A percentile compares a stretch with the other conserved stretches of the same genome.
Conservation (phyloP, 2,888 invertebrate genomes). For the Galeopsomyia nigrocyanea region DNA sequence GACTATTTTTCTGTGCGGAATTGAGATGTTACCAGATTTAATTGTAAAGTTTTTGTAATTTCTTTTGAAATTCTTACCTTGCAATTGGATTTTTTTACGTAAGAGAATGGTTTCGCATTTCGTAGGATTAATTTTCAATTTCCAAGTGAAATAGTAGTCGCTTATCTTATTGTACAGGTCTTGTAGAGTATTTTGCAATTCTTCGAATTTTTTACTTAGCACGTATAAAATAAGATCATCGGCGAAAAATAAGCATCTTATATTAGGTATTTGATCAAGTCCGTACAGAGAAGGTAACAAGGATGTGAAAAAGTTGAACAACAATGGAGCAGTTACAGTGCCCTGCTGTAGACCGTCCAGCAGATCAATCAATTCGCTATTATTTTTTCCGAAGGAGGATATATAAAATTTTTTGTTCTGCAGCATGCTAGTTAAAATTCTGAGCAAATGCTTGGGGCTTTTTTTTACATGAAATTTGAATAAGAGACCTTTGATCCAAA, state of each 20-base stretch:
- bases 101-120: too few relatives aligned
- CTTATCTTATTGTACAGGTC: too few relatives aligned
- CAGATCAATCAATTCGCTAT: neutral
- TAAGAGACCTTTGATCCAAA: neutral
- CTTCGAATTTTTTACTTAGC: too few relatives aligned
- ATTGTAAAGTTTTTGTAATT: too few relatives aligned
- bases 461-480: neutral
- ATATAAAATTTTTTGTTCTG: neutral
- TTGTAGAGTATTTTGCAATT: too few relatives aligned
- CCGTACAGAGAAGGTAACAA: neutral
- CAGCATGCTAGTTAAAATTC: neutral
- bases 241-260: neutral
- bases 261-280: neutral
- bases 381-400: neutral
- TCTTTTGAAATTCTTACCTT: too few relatives aligned
- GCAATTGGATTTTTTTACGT: too few relatives aligned
- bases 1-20: too few relatives aligned
- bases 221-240: neutral
- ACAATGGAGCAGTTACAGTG: neutral
- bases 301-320: neutral
- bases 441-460: neutral
- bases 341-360: neutral
- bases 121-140: too few relatives aligned
- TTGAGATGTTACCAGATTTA: too few relatives aligned
- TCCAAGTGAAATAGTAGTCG: too few relatives aligned